Percentiles rank a stretch among this genome's conserved stretches.
phyloP scores from a whole-genome alignment of 1,140 invertebrate species.

The Thalassaphorura encarpata region DNA sequence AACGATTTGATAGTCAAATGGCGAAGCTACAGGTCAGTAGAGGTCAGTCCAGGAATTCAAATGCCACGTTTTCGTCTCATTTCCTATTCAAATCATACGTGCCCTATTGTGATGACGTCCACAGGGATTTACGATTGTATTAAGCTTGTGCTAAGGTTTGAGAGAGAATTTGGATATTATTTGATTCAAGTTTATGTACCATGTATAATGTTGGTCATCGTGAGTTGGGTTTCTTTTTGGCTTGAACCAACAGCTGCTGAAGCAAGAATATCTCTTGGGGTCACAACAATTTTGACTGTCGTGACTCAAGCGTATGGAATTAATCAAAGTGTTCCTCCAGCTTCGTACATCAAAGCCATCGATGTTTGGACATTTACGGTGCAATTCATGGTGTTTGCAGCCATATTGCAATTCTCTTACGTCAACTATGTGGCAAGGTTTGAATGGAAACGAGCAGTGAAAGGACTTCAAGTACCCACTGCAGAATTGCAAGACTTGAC shows the following conservation, averaged over 20 bases:
- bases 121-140: conserved; percentile 21
- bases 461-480: not conserved
- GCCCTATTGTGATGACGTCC: not conserved
- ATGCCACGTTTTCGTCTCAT: conserved; percentile 40
- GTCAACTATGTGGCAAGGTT: conserved; percentile 49
- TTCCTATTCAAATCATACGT: not conserved
- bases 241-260: conserved; percentile 44
- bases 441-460: conserved; percentile 36
- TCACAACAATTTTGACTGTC: conserved; percentile 49
- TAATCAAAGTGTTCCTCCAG: conserved; percentile 31
- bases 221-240: conserved; percentile 41
- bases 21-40: conserved; percentile 43
- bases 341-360: conserved; percentile 38
- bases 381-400: conserved; percentile 48
- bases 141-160: conserved; percentile 3
- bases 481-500: not conserved
- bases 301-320: conserved; percentile 46
- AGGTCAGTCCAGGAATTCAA: conserved; percentile 42
- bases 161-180: conserved; percentile 20
- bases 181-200: conserved; percentile 45
- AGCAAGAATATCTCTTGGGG: conserved; percentile 47
- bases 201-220: conserved; percentile 42
- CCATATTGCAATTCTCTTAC: conserved; percentile 44
- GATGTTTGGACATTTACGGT: conserved; percentile 49
- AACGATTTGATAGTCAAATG: conserved; percentile 44